Percentiles rank a stretch among this genome's conserved stretches.
Conservation (phyloP, 2,797 vertebrate species). For the Galago senegalensis region DNA sequence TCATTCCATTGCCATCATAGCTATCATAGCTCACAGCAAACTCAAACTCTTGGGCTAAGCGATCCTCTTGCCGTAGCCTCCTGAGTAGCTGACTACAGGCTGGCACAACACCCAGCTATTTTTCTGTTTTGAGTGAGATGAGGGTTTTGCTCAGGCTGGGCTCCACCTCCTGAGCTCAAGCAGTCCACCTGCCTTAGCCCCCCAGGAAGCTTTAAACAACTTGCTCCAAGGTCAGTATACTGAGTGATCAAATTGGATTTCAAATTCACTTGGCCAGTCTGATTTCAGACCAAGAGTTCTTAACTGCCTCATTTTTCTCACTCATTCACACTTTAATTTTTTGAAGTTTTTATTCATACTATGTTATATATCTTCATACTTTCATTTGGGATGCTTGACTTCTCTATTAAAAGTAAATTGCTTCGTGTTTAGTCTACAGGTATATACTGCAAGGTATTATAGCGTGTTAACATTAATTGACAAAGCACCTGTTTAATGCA, state of each 20-base stretch:
- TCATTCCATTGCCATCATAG: too few species aligned
- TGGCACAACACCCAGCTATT: too few species aligned
- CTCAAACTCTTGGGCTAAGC: too few species aligned
- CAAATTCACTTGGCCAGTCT: not conserved
- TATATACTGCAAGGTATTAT: not conserved
- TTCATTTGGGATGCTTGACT: constrained; percentile 33
- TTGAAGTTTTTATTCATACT: not conserved
- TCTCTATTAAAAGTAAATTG: constrained; percentile 54
- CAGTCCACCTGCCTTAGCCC: too few species aligned
- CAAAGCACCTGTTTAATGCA: not conserved
- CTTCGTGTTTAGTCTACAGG: constrained; percentile 13
- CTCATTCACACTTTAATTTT: constrained; percentile 40
- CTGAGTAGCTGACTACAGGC: too few species aligned
- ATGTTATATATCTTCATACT: constrained; percentile 29
- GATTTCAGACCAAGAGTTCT: constrained; percentile 26
- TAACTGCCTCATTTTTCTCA: constrained; percentile 27
- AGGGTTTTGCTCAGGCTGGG: too few species aligned
- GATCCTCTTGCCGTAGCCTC: too few species aligned
- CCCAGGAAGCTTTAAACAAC: constrained; percentile 18
- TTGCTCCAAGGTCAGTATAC: not conserved
- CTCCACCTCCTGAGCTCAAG: too few species aligned
- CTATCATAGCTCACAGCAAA: too few species aligned
- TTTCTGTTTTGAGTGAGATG: too few species aligned
- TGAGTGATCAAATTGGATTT: not conserved
- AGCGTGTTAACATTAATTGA: not conserved